Percentiles rank a stretch among this genome's conserved stretches.
Evolutionary conservation across 2,888 invertebrate genomes (phyloP).

Genomic region (Masnerella sp.): DNA sequence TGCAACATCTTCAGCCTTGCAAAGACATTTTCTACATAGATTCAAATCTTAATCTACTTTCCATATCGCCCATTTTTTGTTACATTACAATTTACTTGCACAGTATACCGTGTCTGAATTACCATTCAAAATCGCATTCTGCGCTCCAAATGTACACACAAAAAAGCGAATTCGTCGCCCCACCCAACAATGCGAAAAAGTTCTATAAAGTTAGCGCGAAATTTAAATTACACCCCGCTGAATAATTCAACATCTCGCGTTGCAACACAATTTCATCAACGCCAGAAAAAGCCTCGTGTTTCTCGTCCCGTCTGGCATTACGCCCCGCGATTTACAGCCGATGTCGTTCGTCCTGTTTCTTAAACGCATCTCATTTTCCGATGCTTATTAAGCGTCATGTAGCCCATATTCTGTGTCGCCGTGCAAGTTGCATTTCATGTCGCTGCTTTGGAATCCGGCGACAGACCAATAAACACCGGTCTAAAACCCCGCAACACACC

Average conservation of each 20-base stretch:
- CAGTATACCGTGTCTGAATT: constrained; percentile 10
- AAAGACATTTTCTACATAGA: too few species aligned
- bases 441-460: neutral
- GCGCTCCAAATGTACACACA: neutral
- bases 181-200: constrained; percentile 13
- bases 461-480: constrained; percentile 27
- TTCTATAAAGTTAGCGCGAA: constrained; percentile 12
- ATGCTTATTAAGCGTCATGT: constrained; percentile 16
- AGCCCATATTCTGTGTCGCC: constrained; percentile 11
- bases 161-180: constrained; percentile 3
- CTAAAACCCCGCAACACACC: constrained; percentile 4
- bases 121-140: constrained; percentile 9
- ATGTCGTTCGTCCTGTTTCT: constrained; percentile 15
- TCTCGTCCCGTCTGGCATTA: constrained; percentile 1
- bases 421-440: constrained; percentile 24
- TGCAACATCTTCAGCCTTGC: too few species aligned
- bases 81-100: constrained; percentile 8
- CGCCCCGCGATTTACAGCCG: constrained; percentile 16
- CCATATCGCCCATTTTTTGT: constrained; percentile 2
- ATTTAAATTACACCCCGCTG: constrained; percentile 29
- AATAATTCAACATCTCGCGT: constrained; percentile 24
- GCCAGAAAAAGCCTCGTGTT: constrained; percentile 20
- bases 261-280: constrained; percentile 21
- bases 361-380: constrained; percentile 25
- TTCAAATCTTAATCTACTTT: constrained; percentile 5